phyloP scores from a whole-genome alignment of 1,140 invertebrate species.

The Trichonephila inaurata region DNA sequence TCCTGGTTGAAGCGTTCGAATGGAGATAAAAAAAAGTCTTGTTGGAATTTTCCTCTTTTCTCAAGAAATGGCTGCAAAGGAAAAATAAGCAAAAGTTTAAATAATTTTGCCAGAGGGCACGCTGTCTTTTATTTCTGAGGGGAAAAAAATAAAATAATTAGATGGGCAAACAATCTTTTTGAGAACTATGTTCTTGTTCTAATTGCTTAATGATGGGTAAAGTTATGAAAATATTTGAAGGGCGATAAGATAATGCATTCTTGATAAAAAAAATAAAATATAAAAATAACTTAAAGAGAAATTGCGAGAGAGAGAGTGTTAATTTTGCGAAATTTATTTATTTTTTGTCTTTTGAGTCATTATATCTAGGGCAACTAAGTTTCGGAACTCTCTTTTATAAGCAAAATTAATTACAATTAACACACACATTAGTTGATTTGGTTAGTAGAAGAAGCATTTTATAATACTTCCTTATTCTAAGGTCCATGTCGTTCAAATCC shows the following conservation, averaged over 20 bases:
- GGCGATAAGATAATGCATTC: neutral
- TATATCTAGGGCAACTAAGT: neutral
- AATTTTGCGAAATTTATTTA: neutral
- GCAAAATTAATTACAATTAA: too few species aligned
- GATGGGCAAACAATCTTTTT: neutral
- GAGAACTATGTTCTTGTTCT: neutral
- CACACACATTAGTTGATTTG: too few species aligned
- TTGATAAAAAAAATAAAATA: neutral
- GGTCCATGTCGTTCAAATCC: too few species aligned
- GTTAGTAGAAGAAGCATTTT: too few species aligned
- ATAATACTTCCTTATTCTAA: too few species aligned
- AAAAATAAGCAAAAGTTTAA: neutral
- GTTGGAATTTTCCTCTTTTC: neutral
- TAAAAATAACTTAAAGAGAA: neutral
- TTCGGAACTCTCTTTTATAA: neutral
- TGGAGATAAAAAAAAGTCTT: neutral
- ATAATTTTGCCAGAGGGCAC: neutral
- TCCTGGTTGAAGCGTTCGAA: neutral
- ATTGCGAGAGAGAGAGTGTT: neutral
- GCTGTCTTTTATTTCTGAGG: neutral
- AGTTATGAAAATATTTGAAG: constrained; percentile 34
- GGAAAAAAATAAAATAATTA: neutral
- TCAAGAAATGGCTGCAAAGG: neutral
- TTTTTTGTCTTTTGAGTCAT: neutral
- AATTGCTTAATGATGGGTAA: constrained; percentile 27